These are phyloP conservation scores for Drosophila testacea DNA, from an alignment of 2,888 invertebrate species.

Conservation along the genomic window DNA sequence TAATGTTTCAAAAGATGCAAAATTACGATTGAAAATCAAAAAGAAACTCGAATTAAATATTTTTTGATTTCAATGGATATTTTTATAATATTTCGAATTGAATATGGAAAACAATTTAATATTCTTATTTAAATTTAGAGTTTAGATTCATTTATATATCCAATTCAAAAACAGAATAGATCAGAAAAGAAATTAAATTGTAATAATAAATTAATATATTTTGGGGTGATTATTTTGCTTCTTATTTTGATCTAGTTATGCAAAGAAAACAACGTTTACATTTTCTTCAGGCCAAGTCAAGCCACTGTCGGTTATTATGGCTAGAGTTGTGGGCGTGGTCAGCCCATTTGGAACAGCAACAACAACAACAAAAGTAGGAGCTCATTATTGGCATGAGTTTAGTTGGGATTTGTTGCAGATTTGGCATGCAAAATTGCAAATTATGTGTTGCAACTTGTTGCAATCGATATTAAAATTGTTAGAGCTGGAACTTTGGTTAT, in stretches of 20 bases:
- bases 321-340: conserved; percentile 28
- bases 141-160: no score
- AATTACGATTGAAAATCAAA: no score
- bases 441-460: conserved; percentile 27
- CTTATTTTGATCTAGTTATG: no score
- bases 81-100: no score
- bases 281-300: background rate
- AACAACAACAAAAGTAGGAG: conserved; percentile 4
- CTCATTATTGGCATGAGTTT: conserved; percentile 24
- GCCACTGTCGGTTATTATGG: no score
- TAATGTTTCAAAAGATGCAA: no score
- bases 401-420: conserved; percentile 8
- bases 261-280: background rate
- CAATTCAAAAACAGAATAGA: no score
- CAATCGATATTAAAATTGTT: conserved; percentile 28
- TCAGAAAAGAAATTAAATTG: no score
- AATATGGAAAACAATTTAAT: no score
- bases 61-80: background rate
- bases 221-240: no score
- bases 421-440: conserved; percentile 57
- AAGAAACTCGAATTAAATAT: background rate
- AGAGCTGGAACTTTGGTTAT: background rate
- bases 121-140: no score
- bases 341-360: conserved; percentile 16
- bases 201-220: no score